A percentile compares a stretch with the other conserved stretches of the same genome.
These are phyloP conservation scores for Tinea pellionella DNA, from an alignment of 2,888 invertebrate genomes.

Conservation along the genomic window DNA sequence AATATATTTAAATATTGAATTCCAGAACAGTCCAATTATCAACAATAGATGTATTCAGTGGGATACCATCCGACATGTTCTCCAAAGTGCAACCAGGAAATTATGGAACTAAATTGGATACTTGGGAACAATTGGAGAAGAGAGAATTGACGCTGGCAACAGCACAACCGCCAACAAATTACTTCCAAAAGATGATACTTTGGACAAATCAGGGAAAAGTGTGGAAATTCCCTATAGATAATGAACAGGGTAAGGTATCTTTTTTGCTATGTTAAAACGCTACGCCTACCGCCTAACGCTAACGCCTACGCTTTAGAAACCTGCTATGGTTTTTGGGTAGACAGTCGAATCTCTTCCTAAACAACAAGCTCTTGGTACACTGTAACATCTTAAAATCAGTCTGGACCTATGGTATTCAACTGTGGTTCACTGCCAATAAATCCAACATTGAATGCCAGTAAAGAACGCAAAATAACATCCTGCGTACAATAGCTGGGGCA, in stretches of 20 bases:
- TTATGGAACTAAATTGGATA: constrained; percentile 59
- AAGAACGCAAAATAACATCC: no score
- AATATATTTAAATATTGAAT: background rate
- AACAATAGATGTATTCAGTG: constrained; percentile 72
- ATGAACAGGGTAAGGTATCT: constrained; percentile 84
- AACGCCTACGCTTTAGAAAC: no score
- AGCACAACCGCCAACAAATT: constrained; percentile 84
- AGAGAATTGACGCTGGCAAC: constrained; percentile 75
- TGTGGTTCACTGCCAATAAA: no score
- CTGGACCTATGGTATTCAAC: no score
- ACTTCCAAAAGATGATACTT: constrained; percentile 91
- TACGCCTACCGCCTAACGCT: no score
- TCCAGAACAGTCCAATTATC: constrained; percentile 28
- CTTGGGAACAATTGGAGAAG: constrained; percentile 76
- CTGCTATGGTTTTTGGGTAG: no score
- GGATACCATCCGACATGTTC: constrained; percentile 75
- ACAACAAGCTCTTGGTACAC: no score
- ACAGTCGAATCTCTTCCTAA: no score
- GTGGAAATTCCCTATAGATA: constrained; percentile 97
- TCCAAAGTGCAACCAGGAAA: constrained; percentile 36
- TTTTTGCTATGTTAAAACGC: background rate
- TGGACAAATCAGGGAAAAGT: constrained; percentile 96
- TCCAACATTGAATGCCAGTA: no score
- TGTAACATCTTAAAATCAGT: no score
- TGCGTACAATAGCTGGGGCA: no score